Conservation (phyloP, 2,888 invertebrate species). For the Leptopterna dolabrata region DNA sequence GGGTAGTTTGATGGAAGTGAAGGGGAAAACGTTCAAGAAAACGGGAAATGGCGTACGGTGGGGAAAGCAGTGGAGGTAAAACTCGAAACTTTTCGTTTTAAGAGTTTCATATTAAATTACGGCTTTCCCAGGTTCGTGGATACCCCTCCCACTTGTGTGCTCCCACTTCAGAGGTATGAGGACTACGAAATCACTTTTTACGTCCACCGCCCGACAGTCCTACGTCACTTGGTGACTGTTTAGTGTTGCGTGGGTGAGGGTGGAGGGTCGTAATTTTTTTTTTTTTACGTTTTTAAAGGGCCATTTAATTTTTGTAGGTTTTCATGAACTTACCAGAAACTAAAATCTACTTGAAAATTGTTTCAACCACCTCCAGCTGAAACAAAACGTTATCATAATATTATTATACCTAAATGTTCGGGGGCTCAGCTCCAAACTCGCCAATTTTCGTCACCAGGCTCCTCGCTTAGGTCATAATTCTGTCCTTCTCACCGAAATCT, state of each 20-base stretch:
- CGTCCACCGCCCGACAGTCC: neutral
- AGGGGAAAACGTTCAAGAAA: neutral
- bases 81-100: conserved; percentile 14
- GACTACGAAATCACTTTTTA: conserved; percentile 22
- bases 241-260: too few relatives aligned
- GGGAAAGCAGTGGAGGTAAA: too few relatives aligned
- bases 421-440: too few relatives aligned
- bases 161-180: neutral
- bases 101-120: neutral
- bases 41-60: neutral
- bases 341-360: neutral
- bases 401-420: too few relatives aligned
- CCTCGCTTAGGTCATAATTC: too few relatives aligned
- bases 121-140: neutral
- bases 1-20: neutral
- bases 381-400: too few relatives aligned
- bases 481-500: too few relatives aligned
- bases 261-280: neutral
- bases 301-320: neutral
- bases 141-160: neutral
- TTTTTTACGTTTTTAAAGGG: neutral
- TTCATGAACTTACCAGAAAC: neutral
- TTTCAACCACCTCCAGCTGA: neutral
- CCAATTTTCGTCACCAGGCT: too few relatives aligned
- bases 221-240: too few relatives aligned